Base-by-base conservation (phyloP, 2,888 invertebrate genomes). In the Microctonus hyperodae region DNA sequence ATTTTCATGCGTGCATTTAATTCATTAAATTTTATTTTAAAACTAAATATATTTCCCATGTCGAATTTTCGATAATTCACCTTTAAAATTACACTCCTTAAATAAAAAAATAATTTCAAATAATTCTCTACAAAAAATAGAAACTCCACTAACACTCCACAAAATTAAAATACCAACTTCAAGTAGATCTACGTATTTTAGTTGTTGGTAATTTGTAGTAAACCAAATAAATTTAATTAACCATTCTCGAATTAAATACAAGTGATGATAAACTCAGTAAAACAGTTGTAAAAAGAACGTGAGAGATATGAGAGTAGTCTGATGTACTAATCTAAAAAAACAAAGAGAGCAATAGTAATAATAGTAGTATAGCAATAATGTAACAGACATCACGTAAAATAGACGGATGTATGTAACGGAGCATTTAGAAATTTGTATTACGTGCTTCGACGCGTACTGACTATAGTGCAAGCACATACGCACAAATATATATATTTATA, bases 341-440 rank as follows among this genome's bases (percentile, higher is more conserved):
- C 64, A 40, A 58, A 16, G 40, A 40, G 35, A 65, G 35, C 37
- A 37, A 37, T n/a, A n/a, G 13, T 16, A 44, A 16, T n/a, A 7
- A 37, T n/a, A n/a, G n/a, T n/a, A n/a, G n/a, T n/a, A 5, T n/a
- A 44, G 16, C 37, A 37, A 13, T 44, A 1, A 16, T 44, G 57
- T 48, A 44, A 31, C 37, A 40, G 55, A 33, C 23, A 64, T 58
- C 55, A 33, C 58, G 65, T 63, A 65, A 69, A 53, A 55, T 35
- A 44, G 63, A 64, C 67, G 63, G 67, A 67, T 67, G 67, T 67
- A 55, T 64, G 63, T 74, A 76, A 76, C 75, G 75, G 74, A 63
- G 66, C 68, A 71, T 72, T 75, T 74, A 71, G 74, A 75, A 76
- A 76, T 76, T 72, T 70, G 68, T 69, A 69, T 73, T 73, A 68